Conservation (phyloP, 2,113 vertebrate species). For the Sialia sialis region DNA sequence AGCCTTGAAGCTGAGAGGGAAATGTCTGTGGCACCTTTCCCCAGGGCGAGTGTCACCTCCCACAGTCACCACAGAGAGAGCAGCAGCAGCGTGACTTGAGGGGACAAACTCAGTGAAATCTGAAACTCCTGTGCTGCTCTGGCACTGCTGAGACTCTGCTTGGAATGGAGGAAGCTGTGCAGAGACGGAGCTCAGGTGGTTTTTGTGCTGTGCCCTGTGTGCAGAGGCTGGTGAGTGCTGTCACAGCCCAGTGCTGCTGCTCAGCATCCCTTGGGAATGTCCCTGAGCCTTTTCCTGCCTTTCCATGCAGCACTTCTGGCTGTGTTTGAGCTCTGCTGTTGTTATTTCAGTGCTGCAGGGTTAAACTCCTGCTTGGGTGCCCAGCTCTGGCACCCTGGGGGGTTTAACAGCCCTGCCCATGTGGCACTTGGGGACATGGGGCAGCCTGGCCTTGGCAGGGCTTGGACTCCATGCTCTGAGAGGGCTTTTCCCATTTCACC, state of each 20-base stretch:
- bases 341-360: not conserved
- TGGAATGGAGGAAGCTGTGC: not conserved
- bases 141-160: not conserved
- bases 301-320: not conserved
- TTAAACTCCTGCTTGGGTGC: not conserved
- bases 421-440: not conserved
- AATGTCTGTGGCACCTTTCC: not conserved
- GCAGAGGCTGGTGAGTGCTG: not conserved
- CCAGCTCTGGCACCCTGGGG: not conserved
- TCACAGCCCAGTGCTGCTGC: not conserved
- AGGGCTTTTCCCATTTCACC: not conserved
- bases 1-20: not conserved
- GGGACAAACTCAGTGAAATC: not conserved
- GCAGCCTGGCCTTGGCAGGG: not conserved
- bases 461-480: fast-evolving
- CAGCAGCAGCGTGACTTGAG: not conserved
- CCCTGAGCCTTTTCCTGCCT: not conserved
- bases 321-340: not conserved
- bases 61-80: not conserved
- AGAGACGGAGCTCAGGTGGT: not conserved
- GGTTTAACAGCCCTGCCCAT: not conserved
- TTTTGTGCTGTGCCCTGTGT: not conserved
- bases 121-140: not conserved
- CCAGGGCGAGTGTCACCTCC: not conserved
- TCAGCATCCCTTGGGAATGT: fast-evolving